phyloP scores from a whole-genome alignment of 1,140 invertebrate species.

The Glossosoma conforme region DNA sequence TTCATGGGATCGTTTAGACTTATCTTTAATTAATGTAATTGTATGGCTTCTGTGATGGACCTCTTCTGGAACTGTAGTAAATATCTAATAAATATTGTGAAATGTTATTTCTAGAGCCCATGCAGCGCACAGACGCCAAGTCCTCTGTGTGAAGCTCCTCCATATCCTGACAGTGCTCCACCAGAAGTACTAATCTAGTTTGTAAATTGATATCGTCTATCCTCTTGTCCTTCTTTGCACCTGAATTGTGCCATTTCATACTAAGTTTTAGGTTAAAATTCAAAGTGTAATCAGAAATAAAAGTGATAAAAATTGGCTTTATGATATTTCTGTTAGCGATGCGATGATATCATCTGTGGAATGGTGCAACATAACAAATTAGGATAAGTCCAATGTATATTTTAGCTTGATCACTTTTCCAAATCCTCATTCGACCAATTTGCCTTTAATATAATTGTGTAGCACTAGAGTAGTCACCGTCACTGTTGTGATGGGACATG shows the following conservation, averaged over 20 bases:
- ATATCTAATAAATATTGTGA: not conserved
- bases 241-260: constrained; percentile 30
- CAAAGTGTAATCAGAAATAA: constrained; percentile 27
- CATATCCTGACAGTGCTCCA: constrained; percentile 24
- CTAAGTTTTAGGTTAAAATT: constrained; percentile 31
- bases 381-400: constrained; percentile 31
- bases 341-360: constrained; percentile 31
- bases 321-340: constrained; percentile 31
- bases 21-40: not conserved
- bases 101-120: constrained; percentile 8
- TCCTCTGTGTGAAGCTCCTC: constrained; percentile 18
- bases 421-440: constrained; percentile 33
- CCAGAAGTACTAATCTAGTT: constrained; percentile 24
- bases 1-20: not conserved
- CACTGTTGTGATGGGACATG: constrained; percentile 27
- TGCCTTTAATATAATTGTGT: constrained; percentile 33
- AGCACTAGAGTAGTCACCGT: constrained; percentile 31
- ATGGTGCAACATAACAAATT: constrained; percentile 32
- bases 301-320: constrained; percentile 33
- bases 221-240: constrained; percentile 28
- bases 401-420: constrained; percentile 32
- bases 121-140: constrained; percentile 20
- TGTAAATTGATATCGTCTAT: constrained; percentile 25
- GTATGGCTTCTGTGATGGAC: not conserved
- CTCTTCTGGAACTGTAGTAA: not conserved